Evolutionary conservation across 1,140 invertebrate species (phyloP).

Genomic region (Neodiprion fabricii): DNA sequence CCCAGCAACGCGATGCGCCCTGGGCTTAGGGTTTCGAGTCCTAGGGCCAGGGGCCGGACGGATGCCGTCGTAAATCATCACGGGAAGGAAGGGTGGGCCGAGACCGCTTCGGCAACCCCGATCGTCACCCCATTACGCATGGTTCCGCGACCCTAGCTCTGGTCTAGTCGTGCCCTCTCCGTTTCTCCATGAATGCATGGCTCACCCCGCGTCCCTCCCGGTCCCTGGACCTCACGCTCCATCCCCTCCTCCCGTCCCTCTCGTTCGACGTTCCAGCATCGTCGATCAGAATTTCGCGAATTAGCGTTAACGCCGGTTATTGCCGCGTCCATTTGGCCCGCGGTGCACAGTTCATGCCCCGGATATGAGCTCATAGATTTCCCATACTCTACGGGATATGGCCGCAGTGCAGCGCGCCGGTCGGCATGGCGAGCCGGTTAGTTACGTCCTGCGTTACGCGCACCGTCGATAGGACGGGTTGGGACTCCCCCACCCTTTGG

Average conservation of each 20-base stretch:
- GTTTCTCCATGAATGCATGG: too few species aligned
- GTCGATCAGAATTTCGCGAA: conserved; percentile 65
- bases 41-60: neutral
- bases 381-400: conserved; percentile 57
- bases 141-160: conserved; percentile 14
- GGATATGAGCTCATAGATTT: conserved; percentile 62
- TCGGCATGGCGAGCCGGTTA: conserved; percentile 52
- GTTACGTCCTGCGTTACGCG: conserved; percentile 57
- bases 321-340: conserved; percentile 62
- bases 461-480: neutral
- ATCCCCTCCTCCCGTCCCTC: conserved; percentile 22
- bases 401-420: conserved; percentile 48
- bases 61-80: conserved; percentile 6
- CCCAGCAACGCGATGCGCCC: too few species aligned
- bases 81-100: conserved; percentile 9
- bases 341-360: conserved; percentile 55
- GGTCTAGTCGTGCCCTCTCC: neutral
- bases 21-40: neutral
- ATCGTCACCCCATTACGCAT: conserved; percentile 41
- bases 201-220: too few species aligned
- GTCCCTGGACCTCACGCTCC: too few species aligned
- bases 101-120: conserved; percentile 30
- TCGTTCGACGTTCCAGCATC: conserved; percentile 38
- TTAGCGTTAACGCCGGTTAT: conserved; percentile 64
- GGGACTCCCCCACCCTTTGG: neutral